Evolutionary conservation across 2,888 invertebrate species (phyloP), one percentile per base, ranked within the genome.

Genomic region (Dioctria linearis): DNA sequence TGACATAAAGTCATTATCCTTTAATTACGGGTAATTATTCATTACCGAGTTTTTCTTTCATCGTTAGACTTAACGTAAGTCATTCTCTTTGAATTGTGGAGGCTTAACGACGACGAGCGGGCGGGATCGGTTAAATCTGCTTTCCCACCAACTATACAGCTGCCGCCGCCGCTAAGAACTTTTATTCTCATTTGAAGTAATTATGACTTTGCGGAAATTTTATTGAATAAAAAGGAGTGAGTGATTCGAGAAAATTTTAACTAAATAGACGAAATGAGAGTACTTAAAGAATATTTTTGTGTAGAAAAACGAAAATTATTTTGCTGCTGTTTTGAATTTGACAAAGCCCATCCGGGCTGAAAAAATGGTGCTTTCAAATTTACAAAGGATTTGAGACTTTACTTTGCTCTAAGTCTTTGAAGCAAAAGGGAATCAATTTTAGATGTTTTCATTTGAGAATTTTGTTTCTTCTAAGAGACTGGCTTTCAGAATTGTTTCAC

Each of bases 1-100:
- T 81, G 81, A 69, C 79, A 76, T 81, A 80, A 81, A 80, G 81
- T 81, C 76, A 81, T 81, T 81, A 81, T 79, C 80, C 81, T 25
- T 76, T 80, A 81, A 81, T 81, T 81, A 81, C 8, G 67, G 67
- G 69, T 80, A 81, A 81, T 81, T 81, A 81, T 81, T 81, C 79
- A 81, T 81, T 76, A 54, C 69, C 76, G 63, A 76, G 54, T 81
- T 79, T 79, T 75, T 75, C 71, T 71, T 71, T 71, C 54, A 51
- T 39, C 25, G 11, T 51, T n/a, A 39, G 71, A 13, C 54, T 51
- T 25, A 11, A 71, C 40, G 71, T 51, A 71, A 71, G 71, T 71
- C 71, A 71, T 40, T 39, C 71, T 9, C 39, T 51, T 54, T 40
- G 25, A 25, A 25, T 43, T 4, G 39, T 51, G 13, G 39, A 54